phyloP scores from a whole-genome alignment of 2,797 vertebrate species.

The Xiphophorus birchmanni region DNA sequence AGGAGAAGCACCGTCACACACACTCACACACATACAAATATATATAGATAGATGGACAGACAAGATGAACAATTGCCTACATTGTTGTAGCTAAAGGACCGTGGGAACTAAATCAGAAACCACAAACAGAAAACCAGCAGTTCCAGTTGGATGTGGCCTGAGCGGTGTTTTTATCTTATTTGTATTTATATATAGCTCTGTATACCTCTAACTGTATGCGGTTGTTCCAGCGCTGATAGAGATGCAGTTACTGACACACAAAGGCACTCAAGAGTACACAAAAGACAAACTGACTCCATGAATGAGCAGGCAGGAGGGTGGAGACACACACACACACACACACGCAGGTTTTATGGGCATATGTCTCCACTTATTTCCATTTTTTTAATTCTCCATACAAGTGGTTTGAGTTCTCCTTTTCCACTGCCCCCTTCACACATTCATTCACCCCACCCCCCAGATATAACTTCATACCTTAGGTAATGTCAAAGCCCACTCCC shows the following conservation, averaged over 20 bases:
- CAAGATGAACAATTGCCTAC: constrained; percentile 62
- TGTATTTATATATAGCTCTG: constrained; percentile 29
- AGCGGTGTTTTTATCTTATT: constrained; percentile 32
- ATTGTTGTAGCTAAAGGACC: constrained; percentile 65
- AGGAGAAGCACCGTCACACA: constrained; percentile 17
- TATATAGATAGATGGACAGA: constrained; percentile 58
- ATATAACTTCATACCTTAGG: constrained; percentile 54
- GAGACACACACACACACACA: constrained; percentile 43
- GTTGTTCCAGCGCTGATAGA: constrained; percentile 27
- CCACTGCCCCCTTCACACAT: constrained; percentile 21
- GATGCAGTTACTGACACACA: constrained; percentile 35
- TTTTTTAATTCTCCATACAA: constrained; percentile 50
- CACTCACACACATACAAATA: neutral
- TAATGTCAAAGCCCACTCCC: constrained; percentile 72
- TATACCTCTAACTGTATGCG: constrained; percentile 6
- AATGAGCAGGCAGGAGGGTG: constrained; percentile 65
- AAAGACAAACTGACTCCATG: constrained; percentile 60
- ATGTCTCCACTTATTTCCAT: constrained; percentile 67
- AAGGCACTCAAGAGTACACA: constrained; percentile 39
- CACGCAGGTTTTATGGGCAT: constrained; percentile 47
- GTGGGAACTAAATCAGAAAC: constrained; percentile 67
- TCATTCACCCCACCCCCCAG: constrained; percentile 24
- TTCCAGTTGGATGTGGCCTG: constrained; percentile 43
- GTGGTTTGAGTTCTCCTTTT: constrained; percentile 14
- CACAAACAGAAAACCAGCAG: constrained; percentile 33